Percentiles rank a stretch among this genome's conserved stretches.
Conservation (phyloP, 2,113 vertebrate species). For the Callithrix jacchus region DNA sequence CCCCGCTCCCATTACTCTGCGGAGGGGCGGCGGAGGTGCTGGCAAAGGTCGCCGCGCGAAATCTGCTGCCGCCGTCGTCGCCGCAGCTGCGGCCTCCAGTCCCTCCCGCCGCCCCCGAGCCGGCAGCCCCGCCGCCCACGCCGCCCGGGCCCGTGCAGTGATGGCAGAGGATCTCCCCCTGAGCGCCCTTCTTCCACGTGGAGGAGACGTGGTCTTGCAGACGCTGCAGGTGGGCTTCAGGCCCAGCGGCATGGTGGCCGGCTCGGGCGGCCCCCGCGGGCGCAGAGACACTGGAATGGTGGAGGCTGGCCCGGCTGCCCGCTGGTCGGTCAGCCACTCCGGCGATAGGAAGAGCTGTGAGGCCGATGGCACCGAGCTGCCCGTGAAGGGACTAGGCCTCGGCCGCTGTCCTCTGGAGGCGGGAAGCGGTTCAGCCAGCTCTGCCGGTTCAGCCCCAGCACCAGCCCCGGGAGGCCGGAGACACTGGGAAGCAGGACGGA, state of each 20-base stretch:
- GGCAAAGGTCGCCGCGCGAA: constrained; percentile 56
- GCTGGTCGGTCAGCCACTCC: background rate
- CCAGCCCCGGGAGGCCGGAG: background rate
- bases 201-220: constrained; percentile 96
- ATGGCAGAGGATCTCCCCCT: constrained; percentile 96
- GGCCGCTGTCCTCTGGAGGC: background rate
- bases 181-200: constrained; percentile 97
- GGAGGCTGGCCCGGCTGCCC: constrained; percentile 52
- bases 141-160: constrained; percentile 92
- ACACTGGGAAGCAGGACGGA: background rate
- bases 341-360: background rate
- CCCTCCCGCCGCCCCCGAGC: constrained; percentile 84
- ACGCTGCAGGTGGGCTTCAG: constrained; percentile 95
- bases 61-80: constrained; percentile 87
- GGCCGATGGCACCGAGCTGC: background rate
- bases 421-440: background rate
- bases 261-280: constrained; percentile 68
- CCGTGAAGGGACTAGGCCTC: background rate
- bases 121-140: constrained; percentile 72
- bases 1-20: constrained; percentile 80
- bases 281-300: constrained; percentile 75
- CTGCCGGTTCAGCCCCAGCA: rapidly evolving
- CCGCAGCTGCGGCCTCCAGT: constrained; percentile 86
- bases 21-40: constrained; percentile 68
- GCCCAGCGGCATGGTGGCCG: constrained; percentile 91